Base-by-base conservation (phyloP, 2,888 invertebrate species). In the Prenolepis imparis region DNA sequence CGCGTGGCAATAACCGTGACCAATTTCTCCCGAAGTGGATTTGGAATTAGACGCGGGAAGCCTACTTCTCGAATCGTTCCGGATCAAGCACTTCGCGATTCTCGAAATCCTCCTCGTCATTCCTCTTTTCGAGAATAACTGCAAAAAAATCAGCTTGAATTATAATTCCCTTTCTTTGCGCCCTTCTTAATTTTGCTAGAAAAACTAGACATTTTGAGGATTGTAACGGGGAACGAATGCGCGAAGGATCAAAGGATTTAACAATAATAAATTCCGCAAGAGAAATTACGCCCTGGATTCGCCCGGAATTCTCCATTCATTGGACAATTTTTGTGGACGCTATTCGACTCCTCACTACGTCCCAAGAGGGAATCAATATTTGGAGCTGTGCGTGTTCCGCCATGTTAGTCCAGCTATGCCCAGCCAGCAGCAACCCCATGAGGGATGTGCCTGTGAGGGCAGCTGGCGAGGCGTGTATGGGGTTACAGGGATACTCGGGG, bases 311-410 rank as follows among this genome's bases (percentile, higher is more conserved):
- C 9, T 11, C 21, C 61, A 61, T 73, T 72, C 74, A 57, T 28
- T 64, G 68, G 77, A 64, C 18, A 84, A 84, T 83, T 82, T 75
- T 55, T 86, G 57, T n/a, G 48, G 32, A 21, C 78, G 44, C 28
- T 82, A 86, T 81, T 74, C 86, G 63, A 64, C 72, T 73, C 80
- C 82, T 59, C 28, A 72, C 72, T 44, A 63, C 57, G 82, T 91
- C 91, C 90, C 92, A 88, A 87, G 89, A 92, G 92, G 90, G 93
- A 94, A 94, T 94, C 94, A 94, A 94, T 94, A 94, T 94, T 93
- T 94, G 91, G 93, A 92, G 90, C 90, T 89, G 90, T 91, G 92
- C 92, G 91, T 92, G 93, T 93, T 93, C 92, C 93, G 93, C 94
- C 94, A 93, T 93, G 92, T 94, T 93, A 92, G 90, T 82, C 70